A percentile compares a stretch with the other conserved stretches of the same genome.
Conservation (phyloP, 2,797 vertebrate genomes). For the Heliangelus exortis region DNA sequence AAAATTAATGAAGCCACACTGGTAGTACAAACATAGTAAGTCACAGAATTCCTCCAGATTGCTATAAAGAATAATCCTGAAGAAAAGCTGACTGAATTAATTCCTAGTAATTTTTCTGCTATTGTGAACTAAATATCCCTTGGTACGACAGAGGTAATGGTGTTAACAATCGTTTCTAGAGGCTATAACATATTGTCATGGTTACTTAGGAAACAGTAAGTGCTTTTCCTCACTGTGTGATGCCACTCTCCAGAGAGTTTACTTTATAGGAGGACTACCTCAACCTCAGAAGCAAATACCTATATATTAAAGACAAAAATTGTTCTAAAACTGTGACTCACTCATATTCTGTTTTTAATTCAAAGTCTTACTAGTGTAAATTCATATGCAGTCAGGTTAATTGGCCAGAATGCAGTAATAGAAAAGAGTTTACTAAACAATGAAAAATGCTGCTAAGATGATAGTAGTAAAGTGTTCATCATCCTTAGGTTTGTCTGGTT, state of each 20-base stretch:
- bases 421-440: neutral
- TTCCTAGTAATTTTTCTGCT: neutral
- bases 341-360: neutral
- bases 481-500: neutral
- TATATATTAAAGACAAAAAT: neutral
- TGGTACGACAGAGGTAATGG: neutral
- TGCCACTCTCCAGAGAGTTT: neutral
- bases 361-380: neutral
- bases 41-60: neutral
- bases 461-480: neutral
- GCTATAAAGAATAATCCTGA: neutral
- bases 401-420: neutral
- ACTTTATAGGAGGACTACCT: neutral
- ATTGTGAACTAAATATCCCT: neutral
- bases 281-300: neutral
- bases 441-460: neutral
- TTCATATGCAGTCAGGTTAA: neutral
- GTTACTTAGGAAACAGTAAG: neutral
- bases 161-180: neutral
- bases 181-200: neutral
- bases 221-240: neutral
- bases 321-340: neutral
- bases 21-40: neutral
- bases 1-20: neutral
- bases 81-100: neutral